phyloP scores from a whole-genome alignment of 2,113 vertebrate genomes.

The Cottus gobio region DNA sequence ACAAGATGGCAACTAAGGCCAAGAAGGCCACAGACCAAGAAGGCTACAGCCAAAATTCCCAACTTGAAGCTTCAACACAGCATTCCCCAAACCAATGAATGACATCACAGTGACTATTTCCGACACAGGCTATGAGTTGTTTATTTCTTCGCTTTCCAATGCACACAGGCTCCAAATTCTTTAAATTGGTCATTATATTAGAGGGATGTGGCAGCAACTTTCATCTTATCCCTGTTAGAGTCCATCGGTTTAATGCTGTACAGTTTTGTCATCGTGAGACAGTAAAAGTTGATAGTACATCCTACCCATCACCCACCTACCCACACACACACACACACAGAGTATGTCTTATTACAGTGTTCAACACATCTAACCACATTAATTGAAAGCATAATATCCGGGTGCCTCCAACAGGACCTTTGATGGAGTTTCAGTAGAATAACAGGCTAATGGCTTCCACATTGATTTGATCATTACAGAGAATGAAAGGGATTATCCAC shows the following conservation, averaged over 20 bases:
- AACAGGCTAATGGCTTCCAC: conserved; percentile 58
- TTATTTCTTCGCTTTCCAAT: too few species aligned
- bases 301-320: conserved; percentile 20
- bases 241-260: neutral
- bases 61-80: too few species aligned
- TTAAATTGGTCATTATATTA: neutral
- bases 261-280: conserved; percentile 1
- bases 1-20: too few species aligned
- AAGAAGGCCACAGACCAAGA: too few species aligned
- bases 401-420: conserved; percentile 41
- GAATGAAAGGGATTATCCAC: conserved; percentile 75
- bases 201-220: neutral
- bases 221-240: neutral
- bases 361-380: conserved; percentile 54
- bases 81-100: too few species aligned
- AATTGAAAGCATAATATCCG: conserved; percentile 64
- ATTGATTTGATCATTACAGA: conserved; percentile 68
- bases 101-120: too few species aligned
- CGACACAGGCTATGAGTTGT: too few species aligned
- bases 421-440: conserved; percentile 60
- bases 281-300: conserved; percentile 22
- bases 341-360: conserved; percentile 40
- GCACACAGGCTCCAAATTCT: too few species aligned
- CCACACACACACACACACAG: conserved; percentile 6
- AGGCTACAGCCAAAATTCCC: too few species aligned